Percentiles rank a stretch among this genome's conserved stretches.
phyloP scores from a whole-genome alignment of 2,888 invertebrate genomes.

The Ophion ellenae region DNA sequence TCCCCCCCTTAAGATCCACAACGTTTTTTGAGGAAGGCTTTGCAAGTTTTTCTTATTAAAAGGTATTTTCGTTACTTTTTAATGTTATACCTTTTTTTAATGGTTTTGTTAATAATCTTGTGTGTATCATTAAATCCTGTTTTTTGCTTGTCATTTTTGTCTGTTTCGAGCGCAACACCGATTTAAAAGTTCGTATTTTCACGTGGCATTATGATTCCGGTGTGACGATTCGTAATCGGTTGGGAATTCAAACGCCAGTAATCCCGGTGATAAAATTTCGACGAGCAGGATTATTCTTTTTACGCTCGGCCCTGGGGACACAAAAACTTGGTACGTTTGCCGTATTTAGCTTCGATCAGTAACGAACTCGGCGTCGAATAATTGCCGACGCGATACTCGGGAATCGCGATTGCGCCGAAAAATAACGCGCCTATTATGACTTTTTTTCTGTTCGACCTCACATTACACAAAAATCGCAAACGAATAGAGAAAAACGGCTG shows the following conservation, averaged over 20 bases:
- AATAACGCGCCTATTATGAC: neutral
- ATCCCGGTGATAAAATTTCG: neutral
- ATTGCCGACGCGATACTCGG: neutral
- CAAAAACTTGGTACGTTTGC: neutral
- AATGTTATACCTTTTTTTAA: neutral
- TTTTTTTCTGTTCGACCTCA: neutral
- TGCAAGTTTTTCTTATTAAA: neutral
- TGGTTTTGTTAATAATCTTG: neutral
- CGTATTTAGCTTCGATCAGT: neutral
- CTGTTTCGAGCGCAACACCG: neutral
- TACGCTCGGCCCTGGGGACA: neutral
- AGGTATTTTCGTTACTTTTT: neutral
- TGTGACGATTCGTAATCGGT: neutral
- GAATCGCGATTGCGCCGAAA: neutral
- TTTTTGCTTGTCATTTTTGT: neutral
- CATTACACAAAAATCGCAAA: neutral
- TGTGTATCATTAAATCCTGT: neutral
- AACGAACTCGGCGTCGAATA: neutral
- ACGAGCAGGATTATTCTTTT: neutral
- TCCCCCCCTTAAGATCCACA: neutral
- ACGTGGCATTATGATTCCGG: neutral
- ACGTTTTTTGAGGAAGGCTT: neutral
- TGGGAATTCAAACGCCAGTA: neutral
- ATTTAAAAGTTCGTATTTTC: neutral
- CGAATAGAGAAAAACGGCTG: neutral